Percentiles rank a stretch among this genome's conserved stretches.
Conservation (phyloP, 92 coral and sea anemone species). For the Heteractis magnifica region DNA sequence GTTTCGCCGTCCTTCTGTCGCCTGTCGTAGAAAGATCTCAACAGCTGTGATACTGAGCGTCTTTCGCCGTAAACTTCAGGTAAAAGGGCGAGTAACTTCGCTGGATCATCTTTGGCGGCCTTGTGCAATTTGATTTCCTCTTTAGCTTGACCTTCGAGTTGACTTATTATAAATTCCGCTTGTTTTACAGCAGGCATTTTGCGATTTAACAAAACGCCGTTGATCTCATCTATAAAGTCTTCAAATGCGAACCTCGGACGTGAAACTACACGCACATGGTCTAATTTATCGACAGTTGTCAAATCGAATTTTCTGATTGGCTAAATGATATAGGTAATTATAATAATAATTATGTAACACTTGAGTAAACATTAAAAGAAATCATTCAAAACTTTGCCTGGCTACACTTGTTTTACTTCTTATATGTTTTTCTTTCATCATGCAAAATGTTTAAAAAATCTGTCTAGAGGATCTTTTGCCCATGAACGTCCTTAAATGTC, state of each 20-base stretch:
- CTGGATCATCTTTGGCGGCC: background rate
- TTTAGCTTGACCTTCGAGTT: conserved; percentile 22
- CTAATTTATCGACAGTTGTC: too few species aligned
- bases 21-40: conserved; percentile 25
- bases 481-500: too few species aligned
- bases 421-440: too few species aligned
- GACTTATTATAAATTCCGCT: background rate
- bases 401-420: too few species aligned
- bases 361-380: too few species aligned
- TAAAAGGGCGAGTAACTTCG: background rate
- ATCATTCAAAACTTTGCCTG: too few species aligned
- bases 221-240: conserved; percentile 20
- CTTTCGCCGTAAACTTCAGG: conserved; percentile 22
- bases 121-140: conserved; percentile 17
- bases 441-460: too few species aligned
- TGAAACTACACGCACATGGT: too few species aligned
- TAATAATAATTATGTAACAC: too few species aligned
- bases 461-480: too few species aligned
- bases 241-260: background rate
- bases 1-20: conserved; percentile 32
- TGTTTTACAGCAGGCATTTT: background rate
- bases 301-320: too few species aligned
- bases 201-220: background rate
- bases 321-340: too few species aligned
- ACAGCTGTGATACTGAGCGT: conserved; percentile 26